Evolutionary conservation across 2,113 vertebrate species (phyloP).

Genomic region (Sigmodon hispidus): DNA sequence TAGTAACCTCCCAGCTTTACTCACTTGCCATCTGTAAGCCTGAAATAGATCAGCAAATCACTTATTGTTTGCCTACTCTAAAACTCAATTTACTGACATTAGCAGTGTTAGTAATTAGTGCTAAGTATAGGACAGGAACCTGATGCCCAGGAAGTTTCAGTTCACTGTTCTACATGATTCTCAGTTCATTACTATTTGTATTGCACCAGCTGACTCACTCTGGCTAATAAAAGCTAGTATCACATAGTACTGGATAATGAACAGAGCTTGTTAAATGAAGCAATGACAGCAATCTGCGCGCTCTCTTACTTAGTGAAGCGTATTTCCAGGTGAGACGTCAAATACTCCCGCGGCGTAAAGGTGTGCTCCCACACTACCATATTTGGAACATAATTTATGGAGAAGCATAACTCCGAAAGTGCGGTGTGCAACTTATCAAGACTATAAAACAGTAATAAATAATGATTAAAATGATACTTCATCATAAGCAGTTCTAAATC

Average conservation of each 20-base stretch:
- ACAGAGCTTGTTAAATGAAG: constrained; percentile 46
- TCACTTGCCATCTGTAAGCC: neutral
- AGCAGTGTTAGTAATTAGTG: neutral
- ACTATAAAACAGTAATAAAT: constrained; percentile 84
- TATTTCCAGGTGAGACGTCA: constrained; percentile 99
- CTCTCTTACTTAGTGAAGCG: constrained; percentile 97
- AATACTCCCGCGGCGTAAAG: constrained; percentile 97
- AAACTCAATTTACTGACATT: neutral
- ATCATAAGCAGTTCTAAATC: constrained; percentile 44
- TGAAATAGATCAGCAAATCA: neutral
- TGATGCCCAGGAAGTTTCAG: neutral
- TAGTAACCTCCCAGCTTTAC: neutral
- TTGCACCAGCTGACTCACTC: neutral
- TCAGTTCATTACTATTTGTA: neutral
- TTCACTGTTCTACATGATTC: constrained; percentile 10
- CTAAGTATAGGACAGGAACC: neutral
- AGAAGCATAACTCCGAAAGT: constrained; percentile 99
- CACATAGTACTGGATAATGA: constrained; percentile 1
- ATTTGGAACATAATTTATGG: constrained; percentile 99
- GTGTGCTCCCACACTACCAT: constrained; percentile 99
- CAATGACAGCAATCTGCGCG: neutral
- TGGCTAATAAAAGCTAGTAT: constrained; percentile 17
- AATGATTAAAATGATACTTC: constrained; percentile 56
- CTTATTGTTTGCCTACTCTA: neutral
- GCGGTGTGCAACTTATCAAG: constrained; percentile 99